phyloP scores from a whole-genome alignment of 2,797 vertebrate species.

The Leuciscus waleckii region DNA sequence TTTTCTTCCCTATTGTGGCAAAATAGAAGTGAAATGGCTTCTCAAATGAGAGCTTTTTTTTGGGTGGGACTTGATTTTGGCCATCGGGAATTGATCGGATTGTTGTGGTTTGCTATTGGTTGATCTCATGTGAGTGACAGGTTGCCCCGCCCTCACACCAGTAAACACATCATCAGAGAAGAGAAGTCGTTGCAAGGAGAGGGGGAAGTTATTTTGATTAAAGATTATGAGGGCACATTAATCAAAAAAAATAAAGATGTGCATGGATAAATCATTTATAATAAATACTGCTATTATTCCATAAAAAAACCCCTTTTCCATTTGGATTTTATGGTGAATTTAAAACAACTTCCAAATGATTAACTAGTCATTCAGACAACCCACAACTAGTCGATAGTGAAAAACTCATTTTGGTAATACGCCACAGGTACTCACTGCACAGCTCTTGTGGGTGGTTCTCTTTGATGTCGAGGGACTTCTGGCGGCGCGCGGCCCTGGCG shows the following conservation, averaged over 20 bases:
- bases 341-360: neutral
- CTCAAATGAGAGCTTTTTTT: too few species aligned
- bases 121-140: neutral
- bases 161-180: neutral
- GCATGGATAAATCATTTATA: neutral
- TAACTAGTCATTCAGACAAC: neutral
- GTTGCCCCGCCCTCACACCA: neutral
- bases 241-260: too few species aligned
- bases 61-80: neutral
- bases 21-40: neutral
- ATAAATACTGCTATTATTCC: neutral
- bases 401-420: neutral
- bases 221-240: neutral
- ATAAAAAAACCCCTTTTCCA: too few species aligned
- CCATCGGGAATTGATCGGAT: neutral
- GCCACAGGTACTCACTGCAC: conserved; percentile 81
- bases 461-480: conserved; percentile 74
- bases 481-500: conserved; percentile 63
- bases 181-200: neutral
- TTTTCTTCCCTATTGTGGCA: neutral
- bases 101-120: neutral
- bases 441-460: conserved; percentile 75
- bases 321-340: neutral
- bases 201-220: neutral
- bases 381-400: neutral